Evolutionary conservation across 2,888 invertebrate genomes (phyloP).

Genomic region (Eristalis tenax): DNA sequence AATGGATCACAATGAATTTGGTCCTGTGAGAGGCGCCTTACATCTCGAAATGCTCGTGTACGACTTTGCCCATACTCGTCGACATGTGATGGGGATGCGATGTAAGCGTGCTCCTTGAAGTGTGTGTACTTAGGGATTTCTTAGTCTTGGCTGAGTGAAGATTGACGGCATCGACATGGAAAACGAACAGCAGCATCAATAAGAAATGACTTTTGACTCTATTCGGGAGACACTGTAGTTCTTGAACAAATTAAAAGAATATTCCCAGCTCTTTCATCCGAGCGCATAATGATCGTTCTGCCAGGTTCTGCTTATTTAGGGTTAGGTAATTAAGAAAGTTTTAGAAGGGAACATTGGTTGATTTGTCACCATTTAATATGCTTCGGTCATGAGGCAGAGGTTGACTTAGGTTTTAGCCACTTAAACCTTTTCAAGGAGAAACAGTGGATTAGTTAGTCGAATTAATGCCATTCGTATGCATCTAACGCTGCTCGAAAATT

Average conservation of each 20-base stretch:
- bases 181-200: constrained; percentile 58
- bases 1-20: constrained; percentile 58
- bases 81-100: neutral
- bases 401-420: too few species aligned
- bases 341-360: neutral
- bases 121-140: neutral
- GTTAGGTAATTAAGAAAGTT: neutral
- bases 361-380: neutral
- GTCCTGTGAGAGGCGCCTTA: constrained; percentile 23
- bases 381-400: too few species aligned
- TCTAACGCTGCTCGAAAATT: too few species aligned
- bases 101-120: too few species aligned
- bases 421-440: too few species aligned
- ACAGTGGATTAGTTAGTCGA: too few species aligned
- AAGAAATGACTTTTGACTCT: constrained; percentile 56
- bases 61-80: constrained; percentile 28
- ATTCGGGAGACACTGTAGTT: constrained; percentile 26
- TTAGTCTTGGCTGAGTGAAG: constrained; percentile 2
- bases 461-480: too few species aligned
- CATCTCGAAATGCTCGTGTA: neutral
- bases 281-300: neutral
- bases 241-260: constrained; percentile 49
- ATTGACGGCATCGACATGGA: constrained; percentile 12
- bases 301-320: neutral
- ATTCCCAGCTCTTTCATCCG: constrained; percentile 15